A percentile compares a stretch with the other conserved stretches of the same genome.
phyloP scores from a whole-genome alignment of 2,888 invertebrate genomes.

The Acleris sparsana region DNA sequence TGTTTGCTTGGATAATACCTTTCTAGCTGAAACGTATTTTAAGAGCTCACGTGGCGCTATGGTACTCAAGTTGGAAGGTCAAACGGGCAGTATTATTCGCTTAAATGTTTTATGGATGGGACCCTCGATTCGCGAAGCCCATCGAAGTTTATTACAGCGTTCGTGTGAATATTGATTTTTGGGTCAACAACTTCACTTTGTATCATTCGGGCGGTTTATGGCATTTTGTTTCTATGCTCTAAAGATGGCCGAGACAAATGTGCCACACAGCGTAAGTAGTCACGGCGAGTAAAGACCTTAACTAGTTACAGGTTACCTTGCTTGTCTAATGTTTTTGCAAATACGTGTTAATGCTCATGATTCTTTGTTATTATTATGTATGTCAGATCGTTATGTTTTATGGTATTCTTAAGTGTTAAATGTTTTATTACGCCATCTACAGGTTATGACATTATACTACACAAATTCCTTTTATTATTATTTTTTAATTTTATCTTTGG shows the following conservation, averaged over 20 bases:
- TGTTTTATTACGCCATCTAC: conserved; percentile 1
- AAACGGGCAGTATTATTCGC: conserved; percentile 51
- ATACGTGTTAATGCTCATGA: conserved; percentile 19
- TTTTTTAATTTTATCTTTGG: too few species aligned
- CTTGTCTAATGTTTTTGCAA: conserved; percentile 8
- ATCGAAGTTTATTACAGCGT: conserved; percentile 70
- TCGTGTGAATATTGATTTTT: conserved; percentile 80
- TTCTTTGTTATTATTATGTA: conserved; percentile 10
- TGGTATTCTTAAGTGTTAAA: conserved; percentile 10
- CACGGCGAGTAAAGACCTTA: conserved; percentile 7
- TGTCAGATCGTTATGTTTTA: conserved; percentile 5
- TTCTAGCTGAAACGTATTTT: background rate
- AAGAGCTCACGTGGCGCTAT: background rate
- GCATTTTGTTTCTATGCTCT: conserved; percentile 57
- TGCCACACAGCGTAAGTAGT: background rate
- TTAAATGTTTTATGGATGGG: conserved; percentile 72
- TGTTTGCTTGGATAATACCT: background rate
- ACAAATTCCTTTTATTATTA: too few species aligned
- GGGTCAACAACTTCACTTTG: conserved; percentile 74
- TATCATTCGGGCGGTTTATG: conserved; percentile 54
- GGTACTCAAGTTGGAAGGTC: conserved; percentile 39
- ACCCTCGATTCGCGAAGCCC: conserved; percentile 75
- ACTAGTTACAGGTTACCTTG: conserved; percentile 10
- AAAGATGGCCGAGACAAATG: conserved; percentile 54
- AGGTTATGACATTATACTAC: background rate